Conservation (phyloP, 1,140 invertebrate genomes). For the Aphaenogaster floridana region DNA sequence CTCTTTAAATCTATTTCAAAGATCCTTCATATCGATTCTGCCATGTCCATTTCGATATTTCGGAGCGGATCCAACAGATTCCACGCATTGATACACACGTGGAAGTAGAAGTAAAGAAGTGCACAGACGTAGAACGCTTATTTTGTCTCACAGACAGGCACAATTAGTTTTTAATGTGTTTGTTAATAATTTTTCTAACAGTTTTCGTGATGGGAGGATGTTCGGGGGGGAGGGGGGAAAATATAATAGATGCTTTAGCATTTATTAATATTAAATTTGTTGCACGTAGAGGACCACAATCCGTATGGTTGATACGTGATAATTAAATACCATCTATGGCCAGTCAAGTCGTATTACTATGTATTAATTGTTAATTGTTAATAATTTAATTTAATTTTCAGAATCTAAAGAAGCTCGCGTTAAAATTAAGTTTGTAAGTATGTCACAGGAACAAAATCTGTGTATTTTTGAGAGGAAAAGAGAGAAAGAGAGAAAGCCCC, state of each 20-base stretch:
- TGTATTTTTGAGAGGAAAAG: background rate
- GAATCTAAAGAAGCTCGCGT: background rate
- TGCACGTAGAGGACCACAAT: too few species aligned
- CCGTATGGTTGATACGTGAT: too few species aligned
- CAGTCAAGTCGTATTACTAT: too few species aligned
- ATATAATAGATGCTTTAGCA: too few species aligned
- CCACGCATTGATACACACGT: background rate
- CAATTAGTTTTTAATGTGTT: background rate
- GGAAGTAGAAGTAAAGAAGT: background rate
- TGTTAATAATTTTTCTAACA: background rate
- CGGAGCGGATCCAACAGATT: background rate
- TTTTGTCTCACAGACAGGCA: background rate
- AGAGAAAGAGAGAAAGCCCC: background rate
- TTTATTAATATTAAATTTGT: too few species aligned
- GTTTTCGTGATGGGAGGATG: too few species aligned
- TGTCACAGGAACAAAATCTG: too few species aligned
- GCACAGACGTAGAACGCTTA: background rate
- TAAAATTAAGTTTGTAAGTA: conserved; percentile 2
- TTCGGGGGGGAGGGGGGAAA: too few species aligned
- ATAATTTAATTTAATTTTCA: background rate
- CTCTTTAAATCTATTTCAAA: conserved; percentile 49
- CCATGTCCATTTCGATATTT: conserved; percentile 19
- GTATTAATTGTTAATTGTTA: too few species aligned
- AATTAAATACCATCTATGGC: too few species aligned
- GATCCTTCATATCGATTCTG: conserved; percentile 16